Evolutionary conservation across 2,888 invertebrate genomes (phyloP), one percentile per base, ranked within the genome.

Genomic region (Macrophya alboannulata): DNA sequence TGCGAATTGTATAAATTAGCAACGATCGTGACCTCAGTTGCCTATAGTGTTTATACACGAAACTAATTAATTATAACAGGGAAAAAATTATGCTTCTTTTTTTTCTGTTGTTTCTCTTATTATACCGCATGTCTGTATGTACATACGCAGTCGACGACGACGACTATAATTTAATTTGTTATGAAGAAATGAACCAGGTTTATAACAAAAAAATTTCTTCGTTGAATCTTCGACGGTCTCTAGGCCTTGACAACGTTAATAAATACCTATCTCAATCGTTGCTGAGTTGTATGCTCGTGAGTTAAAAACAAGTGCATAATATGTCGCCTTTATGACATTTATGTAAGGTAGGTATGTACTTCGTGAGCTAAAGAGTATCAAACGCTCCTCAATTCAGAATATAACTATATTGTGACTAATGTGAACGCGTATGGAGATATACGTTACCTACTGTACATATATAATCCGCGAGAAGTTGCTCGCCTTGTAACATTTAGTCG

Each of bases 401-500:
- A 74, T 45, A 37, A 68, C 12, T 37, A n/a, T 74, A 40, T 74
- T 21, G 45, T 74, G 17, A 55, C 48, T 55, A 55, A 31, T 31
- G 31, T 31, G 3, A 31, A 77, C 25, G 8, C 43, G 40, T 6
- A 12, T 77, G 15, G 55, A 17, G 3, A 40, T 5, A 40, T 71
- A 71, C 68, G 37, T 25, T 31, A 31, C 65, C 15, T 65, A 65
- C 10, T 40, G n/a, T 43, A 10, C 43, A 72, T 21, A 72, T 21
- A 25, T 25, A 48, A n/a, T 59, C 25, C 31, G 15, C 37, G 31
- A 31, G 55, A 77, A 51, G 77, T 77, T n/a, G 77, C 77, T 77
- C 55, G 51, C 77, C 77, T 77, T 77, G 77, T 77, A 77, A 77
- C 77, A 55, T 77, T 77, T 77, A 77, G 77, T 77, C 48, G 2